These are phyloP conservation scores for Monochamus saltuarius DNA, from an alignment of 1,140 invertebrate species.

Conservation along the genomic window DNA sequence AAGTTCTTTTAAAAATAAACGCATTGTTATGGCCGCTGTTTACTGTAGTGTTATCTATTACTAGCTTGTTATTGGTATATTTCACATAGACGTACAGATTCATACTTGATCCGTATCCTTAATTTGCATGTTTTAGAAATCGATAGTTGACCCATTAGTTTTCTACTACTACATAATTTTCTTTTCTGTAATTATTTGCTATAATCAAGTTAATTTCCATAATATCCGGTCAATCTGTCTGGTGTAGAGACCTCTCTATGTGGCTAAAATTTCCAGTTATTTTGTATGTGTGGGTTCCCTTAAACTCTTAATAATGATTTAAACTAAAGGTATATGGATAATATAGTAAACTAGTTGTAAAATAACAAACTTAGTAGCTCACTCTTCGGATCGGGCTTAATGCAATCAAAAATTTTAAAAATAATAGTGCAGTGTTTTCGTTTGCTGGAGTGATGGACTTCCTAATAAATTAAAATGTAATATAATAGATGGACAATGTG, in stretches of 20 bases:
- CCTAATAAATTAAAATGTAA: constrained; percentile 38
- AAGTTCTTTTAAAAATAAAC: background rate
- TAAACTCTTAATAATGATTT: constrained; percentile 25
- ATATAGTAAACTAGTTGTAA: constrained; percentile 47
- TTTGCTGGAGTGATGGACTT: constrained; percentile 39
- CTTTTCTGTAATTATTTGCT: constrained; percentile 4
- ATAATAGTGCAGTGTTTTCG: constrained; percentile 45
- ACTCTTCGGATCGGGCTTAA: constrained; percentile 47
- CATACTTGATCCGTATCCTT: background rate
- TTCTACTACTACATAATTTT: constrained; percentile 10
- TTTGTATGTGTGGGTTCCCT: constrained; percentile 32
- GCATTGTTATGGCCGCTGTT: constrained; percentile 34
- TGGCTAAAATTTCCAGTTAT: constrained; percentile 30
- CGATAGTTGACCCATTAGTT: constrained; percentile 1
- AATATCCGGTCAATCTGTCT: background rate
- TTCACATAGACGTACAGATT: background rate
- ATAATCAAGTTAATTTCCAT: background rate
- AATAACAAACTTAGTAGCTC: constrained; percentile 45
- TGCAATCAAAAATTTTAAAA: constrained; percentile 21
- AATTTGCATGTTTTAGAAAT: constrained; percentile 12
- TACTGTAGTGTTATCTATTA: constrained; percentile 34
- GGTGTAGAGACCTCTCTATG: constrained; percentile 1
- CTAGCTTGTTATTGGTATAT: constrained; percentile 26
- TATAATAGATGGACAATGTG: constrained; percentile 29
- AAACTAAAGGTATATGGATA: constrained; percentile 48